These are phyloP conservation scores for Gryon sp. DNA, from an alignment of 1,140 invertebrate species.

Conservation along the genomic window DNA sequence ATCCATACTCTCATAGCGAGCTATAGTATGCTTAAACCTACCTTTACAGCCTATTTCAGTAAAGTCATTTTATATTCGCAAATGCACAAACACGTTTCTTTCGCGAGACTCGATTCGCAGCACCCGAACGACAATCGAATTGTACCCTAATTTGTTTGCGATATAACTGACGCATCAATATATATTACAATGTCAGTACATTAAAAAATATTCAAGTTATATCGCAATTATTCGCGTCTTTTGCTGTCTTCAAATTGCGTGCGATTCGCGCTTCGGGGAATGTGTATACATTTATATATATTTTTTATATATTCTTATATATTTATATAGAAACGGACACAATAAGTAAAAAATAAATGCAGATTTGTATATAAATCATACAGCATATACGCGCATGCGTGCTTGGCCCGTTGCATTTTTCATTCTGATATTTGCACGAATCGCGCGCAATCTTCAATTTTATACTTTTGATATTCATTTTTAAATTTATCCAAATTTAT, in stretches of 20 bases:
- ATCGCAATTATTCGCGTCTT: conserved; percentile 44
- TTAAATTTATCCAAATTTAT: too few species aligned
- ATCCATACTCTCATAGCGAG: conserved; percentile 62
- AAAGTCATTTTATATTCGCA: conserved; percentile 47
- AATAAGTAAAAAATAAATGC: conserved; percentile 50
- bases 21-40: conserved; percentile 62
- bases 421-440: conserved; percentile 40
- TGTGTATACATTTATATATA: conserved; percentile 25
- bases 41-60: conserved; percentile 64
- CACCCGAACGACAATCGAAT: conserved; percentile 33
- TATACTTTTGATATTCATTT: conserved; percentile 43
- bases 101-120: conserved; percentile 55
- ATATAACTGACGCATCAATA: conserved; percentile 43
- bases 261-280: conserved; percentile 13
- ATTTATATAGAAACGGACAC: conserved; percentile 38
- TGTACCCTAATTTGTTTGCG: conserved; percentile 51
- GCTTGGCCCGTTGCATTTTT: conserved; percentile 32
- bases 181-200: conserved; percentile 58
- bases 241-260: conserved; percentile 27
- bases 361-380: conserved; percentile 48
- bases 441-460: conserved; percentile 30
- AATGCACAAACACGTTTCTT: conserved; percentile 55
- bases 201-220: conserved; percentile 60
- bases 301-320: conserved; percentile 20
- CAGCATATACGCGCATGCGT: conserved; percentile 24